Conservation (phyloP, 2,888 invertebrate species). For the Drosophila putrida region DNA sequence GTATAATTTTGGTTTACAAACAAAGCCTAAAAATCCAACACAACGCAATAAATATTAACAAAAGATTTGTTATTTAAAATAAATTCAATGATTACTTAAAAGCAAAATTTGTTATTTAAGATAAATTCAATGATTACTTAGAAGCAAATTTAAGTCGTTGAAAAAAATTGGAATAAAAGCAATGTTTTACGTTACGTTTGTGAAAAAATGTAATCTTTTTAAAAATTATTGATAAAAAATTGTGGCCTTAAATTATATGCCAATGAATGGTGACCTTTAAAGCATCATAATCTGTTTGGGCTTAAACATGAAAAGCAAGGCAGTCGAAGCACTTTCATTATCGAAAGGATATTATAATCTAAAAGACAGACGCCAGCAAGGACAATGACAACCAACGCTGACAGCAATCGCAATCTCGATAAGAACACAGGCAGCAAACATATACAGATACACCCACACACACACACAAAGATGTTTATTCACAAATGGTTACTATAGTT, state of each 20-base stretch:
- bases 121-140: no score
- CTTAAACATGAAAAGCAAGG: background rate
- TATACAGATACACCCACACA: constrained; percentile 12
- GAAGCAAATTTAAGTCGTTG: no score
- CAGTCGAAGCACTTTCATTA: constrained; percentile 58
- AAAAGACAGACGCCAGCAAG: constrained; percentile 4
- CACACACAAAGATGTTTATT: background rate
- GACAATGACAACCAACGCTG: constrained; percentile 20
- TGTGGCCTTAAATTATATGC: background rate
- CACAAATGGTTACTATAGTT: constrained; percentile 32
- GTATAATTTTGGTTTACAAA: no score
- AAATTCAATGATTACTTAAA: no score
- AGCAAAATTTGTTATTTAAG: no score
- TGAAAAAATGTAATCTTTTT: no score
- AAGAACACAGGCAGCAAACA: constrained; percentile 23
- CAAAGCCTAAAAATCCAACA: no score
- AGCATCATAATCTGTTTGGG: background rate
- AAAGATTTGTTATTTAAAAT: no score
- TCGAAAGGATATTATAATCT: constrained; percentile 32
- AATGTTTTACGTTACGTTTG: no score
- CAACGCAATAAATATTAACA: no score
- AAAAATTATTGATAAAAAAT: background rate
- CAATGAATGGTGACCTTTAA: constrained; percentile 29
- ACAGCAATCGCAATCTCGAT: constrained; percentile 47
- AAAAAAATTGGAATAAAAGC: no score